Conservation (phyloP, 2,113 vertebrate species). For the Pardalotus punctatus region DNA sequence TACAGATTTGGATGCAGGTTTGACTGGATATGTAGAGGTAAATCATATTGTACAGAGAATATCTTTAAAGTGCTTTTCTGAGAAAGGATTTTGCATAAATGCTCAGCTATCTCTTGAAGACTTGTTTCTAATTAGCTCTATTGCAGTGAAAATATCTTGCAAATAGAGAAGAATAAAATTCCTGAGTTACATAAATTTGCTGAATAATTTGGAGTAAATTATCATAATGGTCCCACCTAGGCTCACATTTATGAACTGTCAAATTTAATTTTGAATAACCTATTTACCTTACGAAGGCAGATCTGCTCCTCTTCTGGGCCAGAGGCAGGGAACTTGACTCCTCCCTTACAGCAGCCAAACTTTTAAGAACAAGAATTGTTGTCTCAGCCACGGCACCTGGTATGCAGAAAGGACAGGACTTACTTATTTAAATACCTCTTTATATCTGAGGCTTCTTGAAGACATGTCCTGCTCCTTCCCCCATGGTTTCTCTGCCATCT, state of each 20-base stretch:
- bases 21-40: neutral
- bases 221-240: neutral
- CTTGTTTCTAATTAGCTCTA: neutral
- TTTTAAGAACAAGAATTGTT: neutral
- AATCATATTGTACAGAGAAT: neutral
- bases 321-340: neutral
- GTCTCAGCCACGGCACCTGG: neutral
- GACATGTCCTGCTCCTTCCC: neutral
- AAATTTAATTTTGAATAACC: neutral
- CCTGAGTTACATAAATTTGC: neutral
- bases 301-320: neutral
- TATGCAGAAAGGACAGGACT: neutral
- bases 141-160: neutral
- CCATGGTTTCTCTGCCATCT: neutral
- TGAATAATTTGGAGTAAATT: neutral
- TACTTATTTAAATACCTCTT: neutral
- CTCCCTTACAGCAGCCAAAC: neutral
- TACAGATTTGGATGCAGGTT: neutral
- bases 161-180: neutral
- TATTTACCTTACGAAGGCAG: neutral
- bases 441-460: neutral
- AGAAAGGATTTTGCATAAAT: neutral
- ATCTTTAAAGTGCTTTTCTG: neutral
- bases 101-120: neutral
- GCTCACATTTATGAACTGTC: neutral